These are phyloP conservation scores for Tarsius wallacei DNA, from an alignment of 2,797 vertebrate genomes.

Conservation along the genomic window DNA sequence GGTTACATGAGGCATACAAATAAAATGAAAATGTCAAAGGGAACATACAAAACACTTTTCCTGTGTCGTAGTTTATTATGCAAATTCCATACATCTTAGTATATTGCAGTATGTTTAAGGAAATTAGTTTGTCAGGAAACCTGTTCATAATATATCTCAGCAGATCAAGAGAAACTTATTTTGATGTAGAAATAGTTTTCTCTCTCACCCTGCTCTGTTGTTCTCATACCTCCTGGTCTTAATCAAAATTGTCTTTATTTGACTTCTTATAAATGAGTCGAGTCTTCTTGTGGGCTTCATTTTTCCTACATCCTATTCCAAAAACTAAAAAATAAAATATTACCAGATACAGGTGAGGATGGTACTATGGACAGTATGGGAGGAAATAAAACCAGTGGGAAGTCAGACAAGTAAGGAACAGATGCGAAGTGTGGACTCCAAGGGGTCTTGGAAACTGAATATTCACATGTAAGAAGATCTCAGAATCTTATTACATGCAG, in stretches of 20 bases:
- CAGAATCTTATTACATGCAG: not conserved
- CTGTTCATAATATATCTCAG: not conserved
- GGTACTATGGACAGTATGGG: not conserved
- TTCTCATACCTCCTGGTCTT: conserved; percentile 5
- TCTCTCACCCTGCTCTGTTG: not conserved
- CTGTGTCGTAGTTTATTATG: not conserved
- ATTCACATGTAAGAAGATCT: conserved; percentile 26
- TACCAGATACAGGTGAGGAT: not conserved
- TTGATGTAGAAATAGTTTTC: not conserved
- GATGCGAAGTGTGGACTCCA: not conserved
- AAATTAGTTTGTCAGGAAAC: conserved; percentile 19
- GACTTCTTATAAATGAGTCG: conserved; percentile 58
- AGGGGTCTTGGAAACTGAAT: not conserved
- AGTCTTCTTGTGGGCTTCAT: not conserved
- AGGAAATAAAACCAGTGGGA: conserved; percentile 39
- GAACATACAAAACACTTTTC: conserved; percentile 24
- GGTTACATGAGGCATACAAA: conserved; percentile 64
- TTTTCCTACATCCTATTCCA: not conserved
- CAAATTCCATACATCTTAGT: not conserved
- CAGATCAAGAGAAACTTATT: conserved; percentile 38
- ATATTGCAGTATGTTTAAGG: conserved; percentile 30
- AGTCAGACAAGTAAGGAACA: conserved; percentile 42
- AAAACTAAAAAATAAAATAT: conserved; percentile 27
- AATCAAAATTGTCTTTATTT: conserved; percentile 26
- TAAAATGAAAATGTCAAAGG: conserved; percentile 62